Evolutionary conservation across 2,888 invertebrate genomes (phyloP).

Genomic region (Tinea trinotella): DNA sequence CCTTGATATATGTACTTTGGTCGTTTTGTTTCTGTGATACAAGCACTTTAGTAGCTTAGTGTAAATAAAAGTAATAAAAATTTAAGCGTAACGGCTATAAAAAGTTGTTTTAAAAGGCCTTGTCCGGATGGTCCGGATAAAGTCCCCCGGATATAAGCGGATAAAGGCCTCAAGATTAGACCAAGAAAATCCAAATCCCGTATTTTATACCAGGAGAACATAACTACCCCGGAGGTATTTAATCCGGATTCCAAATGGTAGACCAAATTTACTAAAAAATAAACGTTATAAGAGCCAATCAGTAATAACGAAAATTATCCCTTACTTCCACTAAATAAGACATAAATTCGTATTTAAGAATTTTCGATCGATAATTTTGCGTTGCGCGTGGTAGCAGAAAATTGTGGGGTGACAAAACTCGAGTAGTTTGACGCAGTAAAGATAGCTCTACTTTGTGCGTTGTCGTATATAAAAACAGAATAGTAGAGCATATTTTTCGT

Average conservation of each 20-base stretch:
- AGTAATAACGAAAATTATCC: no score
- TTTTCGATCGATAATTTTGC: slow-evolving; percentile 34
- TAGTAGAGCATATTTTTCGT: not conserved
- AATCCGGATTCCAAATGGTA: slow-evolving; percentile 42
- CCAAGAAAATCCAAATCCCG: slow-evolving; percentile 62
- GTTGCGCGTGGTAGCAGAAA: slow-evolving; percentile 25
- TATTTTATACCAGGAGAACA: slow-evolving; percentile 53
- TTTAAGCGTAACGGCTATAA: no score
- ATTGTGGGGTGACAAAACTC: not conserved
- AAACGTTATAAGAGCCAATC: no score
- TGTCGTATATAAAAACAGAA: not conserved
- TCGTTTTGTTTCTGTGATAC: no score
- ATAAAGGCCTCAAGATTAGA: slow-evolving; percentile 43
- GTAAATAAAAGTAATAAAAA: no score
- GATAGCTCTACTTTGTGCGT: not conserved
- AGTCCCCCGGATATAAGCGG: slow-evolving; percentile 30
- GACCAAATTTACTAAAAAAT: no score
- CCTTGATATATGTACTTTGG: no score
- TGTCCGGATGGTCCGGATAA: no score
- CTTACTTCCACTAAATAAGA: not conserved
- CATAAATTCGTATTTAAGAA: not conserved
- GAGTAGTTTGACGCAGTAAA: not conserved
- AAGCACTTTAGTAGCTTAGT: no score
- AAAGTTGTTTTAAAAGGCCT: no score
- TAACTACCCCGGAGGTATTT: slow-evolving; percentile 32